phyloP scores from a whole-genome alignment of 2,113 vertebrate species.

The Raphicerus campestris region DNA sequence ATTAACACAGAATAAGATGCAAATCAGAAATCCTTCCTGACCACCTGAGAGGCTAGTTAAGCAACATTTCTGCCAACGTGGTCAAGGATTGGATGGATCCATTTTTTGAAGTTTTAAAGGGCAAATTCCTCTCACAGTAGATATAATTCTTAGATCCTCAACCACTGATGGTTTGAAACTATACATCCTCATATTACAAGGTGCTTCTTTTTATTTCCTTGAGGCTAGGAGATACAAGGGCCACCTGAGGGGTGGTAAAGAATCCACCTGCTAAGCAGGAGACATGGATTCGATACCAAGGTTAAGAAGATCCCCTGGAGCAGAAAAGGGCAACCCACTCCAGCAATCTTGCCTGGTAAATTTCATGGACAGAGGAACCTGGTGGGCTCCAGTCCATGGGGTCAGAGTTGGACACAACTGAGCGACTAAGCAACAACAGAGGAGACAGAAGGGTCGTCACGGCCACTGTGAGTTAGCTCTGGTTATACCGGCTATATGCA shows the following conservation, averaged over 20 bases:
- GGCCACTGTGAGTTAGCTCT: neutral
- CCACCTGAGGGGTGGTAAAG: neutral
- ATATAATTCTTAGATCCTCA: neutral
- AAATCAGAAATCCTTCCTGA: slow-evolving; percentile 44
- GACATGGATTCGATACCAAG: neutral
- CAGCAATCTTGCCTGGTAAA: neutral
- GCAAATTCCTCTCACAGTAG: neutral
- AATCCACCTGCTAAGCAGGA: neutral
- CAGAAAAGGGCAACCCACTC: neutral
- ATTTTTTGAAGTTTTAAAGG: neutral
- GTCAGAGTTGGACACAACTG: neutral
- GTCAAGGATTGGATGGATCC: neutral
- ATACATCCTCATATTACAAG: neutral
- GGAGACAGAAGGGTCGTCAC: neutral
- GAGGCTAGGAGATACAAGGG: neutral
- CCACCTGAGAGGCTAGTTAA: neutral
- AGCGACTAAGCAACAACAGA: neutral
- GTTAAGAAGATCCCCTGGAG: neutral
- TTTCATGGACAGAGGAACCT: neutral
- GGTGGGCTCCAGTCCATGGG: neutral
- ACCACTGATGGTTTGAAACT: neutral
- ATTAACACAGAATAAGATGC: neutral
- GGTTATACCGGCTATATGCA: no score
- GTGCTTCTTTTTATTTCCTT: neutral
- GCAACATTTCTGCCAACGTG: neutral